A percentile compares a stretch with the other conserved stretches of the same genome.
phyloP scores from a whole-genome alignment of 2,113 vertebrate genomes.

The Silurus glanis region DNA sequence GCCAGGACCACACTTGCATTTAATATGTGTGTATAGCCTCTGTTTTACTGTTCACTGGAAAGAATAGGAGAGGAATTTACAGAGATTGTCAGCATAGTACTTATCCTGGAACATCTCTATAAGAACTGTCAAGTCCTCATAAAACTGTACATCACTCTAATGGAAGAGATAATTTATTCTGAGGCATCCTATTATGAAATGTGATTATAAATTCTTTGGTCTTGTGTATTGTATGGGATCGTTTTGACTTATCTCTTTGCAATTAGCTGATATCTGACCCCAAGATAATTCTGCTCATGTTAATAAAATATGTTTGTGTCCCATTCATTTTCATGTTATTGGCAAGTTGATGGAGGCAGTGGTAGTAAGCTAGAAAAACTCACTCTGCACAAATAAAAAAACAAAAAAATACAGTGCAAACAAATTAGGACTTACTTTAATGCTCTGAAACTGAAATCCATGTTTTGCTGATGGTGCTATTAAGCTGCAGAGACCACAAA shows the following conservation, averaged over 20 bases:
- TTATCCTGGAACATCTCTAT: neutral
- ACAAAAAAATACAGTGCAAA: slow-evolving; percentile 9
- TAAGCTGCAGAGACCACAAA: neutral
- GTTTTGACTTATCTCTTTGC: neutral
- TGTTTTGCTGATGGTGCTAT: neutral
- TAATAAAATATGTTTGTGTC: neutral
- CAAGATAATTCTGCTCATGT: neutral
- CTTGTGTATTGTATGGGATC: slow-evolving; percentile 9
- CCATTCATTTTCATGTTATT: neutral
- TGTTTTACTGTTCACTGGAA: slow-evolving; percentile 13
- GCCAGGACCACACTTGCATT: slow-evolving; percentile 32
- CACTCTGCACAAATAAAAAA: slow-evolving; percentile 24
- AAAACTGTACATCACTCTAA: neutral
- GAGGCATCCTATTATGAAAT: neutral
- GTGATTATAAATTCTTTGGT: neutral
- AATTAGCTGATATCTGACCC: slow-evolving; percentile 15
- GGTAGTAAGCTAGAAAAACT: neutral
- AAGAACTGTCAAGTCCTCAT: neutral
- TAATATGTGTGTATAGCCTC: neutral
- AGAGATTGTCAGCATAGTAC: neutral
- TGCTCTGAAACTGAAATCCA: neutral
- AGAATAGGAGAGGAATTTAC: slow-evolving; percentile 7
- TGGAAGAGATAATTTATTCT: neutral
- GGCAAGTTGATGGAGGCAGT: neutral
- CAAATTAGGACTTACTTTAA: neutral